Base-by-base conservation (phyloP, 1,140 invertebrate genomes). In the Danaus melanippus region DNA sequence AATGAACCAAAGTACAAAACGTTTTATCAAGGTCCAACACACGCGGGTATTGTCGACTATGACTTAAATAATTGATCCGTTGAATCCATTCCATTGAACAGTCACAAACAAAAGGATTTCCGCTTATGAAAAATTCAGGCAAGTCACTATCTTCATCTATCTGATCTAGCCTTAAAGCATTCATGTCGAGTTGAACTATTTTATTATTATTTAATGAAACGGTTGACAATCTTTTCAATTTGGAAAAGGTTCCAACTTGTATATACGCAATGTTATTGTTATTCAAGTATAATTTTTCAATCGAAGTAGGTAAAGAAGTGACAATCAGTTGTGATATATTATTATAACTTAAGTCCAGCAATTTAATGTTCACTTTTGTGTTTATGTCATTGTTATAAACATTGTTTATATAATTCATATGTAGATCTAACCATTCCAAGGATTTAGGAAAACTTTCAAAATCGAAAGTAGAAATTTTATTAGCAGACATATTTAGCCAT, bases 21-120 rank as follows among this genome's bases (percentile, higher is more conserved):
- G 96, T 92, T 69, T 92, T 92, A 71, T 95, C 93, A 67, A 96
- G 88, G 86, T 97, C 95, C 88, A 95, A 91, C 45, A 97, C 92
- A 71, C 90, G 89, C 17, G 95, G 95, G 87, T 96, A 93, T 77
- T 95, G 93, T 61, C 93, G 87, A 65, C 74, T 85, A 60, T 93
- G 86, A 69, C 88, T 90, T 64, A 92, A 87, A 75, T 92, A 90
- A 87, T 94, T 94, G 67, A 94, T 92, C 61, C 92, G 88, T 59
- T 93, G 91, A 70, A 96, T 86, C 93, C 94, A 96, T 84, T 95
- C 94, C 93, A 95, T 94, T 53, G 90, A 91, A 84, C 94, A 95
- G 75, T 95, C 93, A 82, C 94, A 95, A 65, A 92, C 88, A 77
- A 95, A 93, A 10, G 94, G 93, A 86, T 96, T 96, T 62, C 91